Evolutionary conservation across 2,888 invertebrate genomes (phyloP).

Genomic region (Thumatha senex): DNA sequence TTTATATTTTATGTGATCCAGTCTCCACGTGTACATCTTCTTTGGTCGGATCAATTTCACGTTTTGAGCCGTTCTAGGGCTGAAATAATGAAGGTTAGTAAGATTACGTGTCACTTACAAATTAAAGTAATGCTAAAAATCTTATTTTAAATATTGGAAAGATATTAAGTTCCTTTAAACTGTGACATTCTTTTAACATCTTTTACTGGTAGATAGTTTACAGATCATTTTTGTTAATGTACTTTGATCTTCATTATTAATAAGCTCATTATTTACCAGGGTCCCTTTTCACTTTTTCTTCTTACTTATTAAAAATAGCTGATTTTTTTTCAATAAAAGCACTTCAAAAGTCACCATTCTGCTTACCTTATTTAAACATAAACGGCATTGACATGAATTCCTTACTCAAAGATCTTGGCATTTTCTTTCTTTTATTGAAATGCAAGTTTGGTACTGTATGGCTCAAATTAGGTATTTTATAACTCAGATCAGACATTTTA

Average conservation of each 20-base stretch:
- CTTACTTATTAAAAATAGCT: no score
- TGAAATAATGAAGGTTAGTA: constrained; percentile 39
- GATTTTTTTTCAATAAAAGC: no score
- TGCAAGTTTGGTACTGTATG: background rate
- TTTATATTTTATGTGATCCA: constrained; percentile 43
- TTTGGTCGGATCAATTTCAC: constrained; percentile 56
- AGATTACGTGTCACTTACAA: background rate
- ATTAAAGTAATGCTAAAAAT: background rate
- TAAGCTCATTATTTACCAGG: no score
- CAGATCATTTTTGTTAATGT: no score
- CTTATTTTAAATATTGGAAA: background rate
- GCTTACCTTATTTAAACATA: constrained; percentile 3
- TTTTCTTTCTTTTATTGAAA: background rate
- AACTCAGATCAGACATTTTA: background rate
- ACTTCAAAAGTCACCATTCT: background rate
- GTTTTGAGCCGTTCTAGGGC: constrained; percentile 43
- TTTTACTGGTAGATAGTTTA: no score
- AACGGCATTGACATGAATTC: background rate
- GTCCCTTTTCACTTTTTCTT: no score
- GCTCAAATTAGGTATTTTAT: background rate
- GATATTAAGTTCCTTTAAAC: background rate
- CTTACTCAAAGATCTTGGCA: background rate
- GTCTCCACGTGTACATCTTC: constrained; percentile 58
- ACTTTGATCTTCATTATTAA: no score
- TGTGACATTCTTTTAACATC: no score